These are phyloP conservation scores for Hermaeophaga mercurialis DNA, from an alignment of 2,888 invertebrate genomes.

Conservation along the genomic window DNA sequence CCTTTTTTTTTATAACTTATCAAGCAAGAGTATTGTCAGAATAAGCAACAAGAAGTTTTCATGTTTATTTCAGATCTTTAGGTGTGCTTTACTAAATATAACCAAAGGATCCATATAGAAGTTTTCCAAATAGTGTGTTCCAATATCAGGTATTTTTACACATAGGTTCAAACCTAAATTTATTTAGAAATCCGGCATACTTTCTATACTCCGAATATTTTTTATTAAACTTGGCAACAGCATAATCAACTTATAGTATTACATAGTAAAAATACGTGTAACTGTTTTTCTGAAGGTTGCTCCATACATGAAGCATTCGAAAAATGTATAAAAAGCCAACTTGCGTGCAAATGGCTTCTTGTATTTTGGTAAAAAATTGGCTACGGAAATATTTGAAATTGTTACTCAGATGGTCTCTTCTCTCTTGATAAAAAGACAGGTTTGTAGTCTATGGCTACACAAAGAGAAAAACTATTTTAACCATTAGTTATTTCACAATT, in stretches of 20 bases:
- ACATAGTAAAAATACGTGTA: constrained; percentile 23
- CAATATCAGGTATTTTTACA: too few species aligned
- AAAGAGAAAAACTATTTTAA: constrained; percentile 13
- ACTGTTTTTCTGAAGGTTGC: constrained; percentile 29
- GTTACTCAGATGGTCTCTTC: constrained; percentile 20
- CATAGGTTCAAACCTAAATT: too few species aligned
- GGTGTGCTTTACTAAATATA: too few species aligned
- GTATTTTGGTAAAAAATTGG: constrained; percentile 21
- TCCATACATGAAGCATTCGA: constrained; percentile 22
- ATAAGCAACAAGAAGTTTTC: too few species aligned
- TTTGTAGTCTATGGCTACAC: constrained; percentile 16
- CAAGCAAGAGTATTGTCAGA: too few species aligned
- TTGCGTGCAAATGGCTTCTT: constrained; percentile 21
- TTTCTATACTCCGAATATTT: neutral
- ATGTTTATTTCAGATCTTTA: too few species aligned
- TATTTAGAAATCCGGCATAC: too few species aligned
- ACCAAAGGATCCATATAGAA: too few species aligned
- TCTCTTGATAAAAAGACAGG: constrained; percentile 20
- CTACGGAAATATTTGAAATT: constrained; percentile 22
- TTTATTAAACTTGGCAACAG: constrained; percentile 13
- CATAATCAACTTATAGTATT: constrained; percentile 18
- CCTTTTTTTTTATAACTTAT: too few species aligned
- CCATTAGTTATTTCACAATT: constrained; percentile 16
- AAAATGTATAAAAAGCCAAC: constrained; percentile 19
- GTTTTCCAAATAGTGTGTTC: too few species aligned